phyloP scores from a whole-genome alignment of 2,797 vertebrate genomes.

The Hydrolagus colliei region DNA sequence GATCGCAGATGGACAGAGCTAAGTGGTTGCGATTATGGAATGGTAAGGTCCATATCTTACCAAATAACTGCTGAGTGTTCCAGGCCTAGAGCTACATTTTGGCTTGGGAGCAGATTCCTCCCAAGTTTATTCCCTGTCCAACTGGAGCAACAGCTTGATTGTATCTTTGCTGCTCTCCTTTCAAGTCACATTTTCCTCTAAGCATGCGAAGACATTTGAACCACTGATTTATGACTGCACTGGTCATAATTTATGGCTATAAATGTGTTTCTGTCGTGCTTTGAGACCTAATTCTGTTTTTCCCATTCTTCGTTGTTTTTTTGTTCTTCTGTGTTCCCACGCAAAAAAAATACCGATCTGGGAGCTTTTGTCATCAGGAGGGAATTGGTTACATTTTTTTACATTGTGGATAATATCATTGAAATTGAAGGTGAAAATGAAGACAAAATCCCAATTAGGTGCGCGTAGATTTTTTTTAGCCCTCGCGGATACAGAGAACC shows the following conservation, averaged over 20 bases:
- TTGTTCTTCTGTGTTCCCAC: not conserved
- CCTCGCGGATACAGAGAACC: not conserved
- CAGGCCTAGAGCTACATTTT: conserved; percentile 16
- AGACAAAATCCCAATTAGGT: not conserved
- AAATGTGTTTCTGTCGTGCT: not conserved
- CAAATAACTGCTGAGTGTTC: not conserved
- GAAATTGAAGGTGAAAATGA: not conserved
- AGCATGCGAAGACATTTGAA: not conserved
- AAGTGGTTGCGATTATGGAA: not conserved
- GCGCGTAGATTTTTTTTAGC: not conserved
- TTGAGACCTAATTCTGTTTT: not conserved
- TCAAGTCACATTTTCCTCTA: not conserved
- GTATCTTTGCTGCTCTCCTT: not conserved
- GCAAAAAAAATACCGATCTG: not conserved
- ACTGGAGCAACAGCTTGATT: not conserved
- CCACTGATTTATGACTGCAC: not conserved
- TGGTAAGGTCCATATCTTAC: not conserved
- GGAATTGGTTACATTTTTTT: not conserved
- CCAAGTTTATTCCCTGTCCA: conserved; percentile 7
- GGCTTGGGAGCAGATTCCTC: conserved; percentile 8
- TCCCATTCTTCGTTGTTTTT: conserved; percentile 18
- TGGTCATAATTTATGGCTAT: not conserved
- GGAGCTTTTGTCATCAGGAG: not conserved
- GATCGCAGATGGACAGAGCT: not conserved
- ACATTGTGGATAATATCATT: not conserved